Conservation (phyloP, 1,140 invertebrate genomes). For the Ephestia elutella region DNA sequence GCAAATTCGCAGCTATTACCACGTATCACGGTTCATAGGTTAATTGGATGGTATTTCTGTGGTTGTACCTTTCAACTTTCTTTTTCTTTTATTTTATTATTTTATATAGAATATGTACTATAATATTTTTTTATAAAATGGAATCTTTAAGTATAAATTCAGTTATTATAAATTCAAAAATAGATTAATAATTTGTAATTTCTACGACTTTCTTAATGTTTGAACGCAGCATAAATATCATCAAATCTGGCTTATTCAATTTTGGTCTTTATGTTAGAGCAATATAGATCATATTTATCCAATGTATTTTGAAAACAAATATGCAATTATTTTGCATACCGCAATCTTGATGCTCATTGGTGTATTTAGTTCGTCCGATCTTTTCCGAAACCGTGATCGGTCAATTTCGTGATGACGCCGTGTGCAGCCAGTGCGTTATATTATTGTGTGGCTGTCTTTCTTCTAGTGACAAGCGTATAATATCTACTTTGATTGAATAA, state of each 20-base stretch:
- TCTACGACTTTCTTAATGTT: not conserved
- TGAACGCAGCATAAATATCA: not conserved
- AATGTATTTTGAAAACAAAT: not conserved
- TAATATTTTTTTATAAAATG: too few relatives aligned
- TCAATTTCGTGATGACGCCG: slow-evolving; percentile 51
- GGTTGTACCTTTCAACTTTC: too few relatives aligned
- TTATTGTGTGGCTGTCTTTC: slow-evolving; percentile 60
- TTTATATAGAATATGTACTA: too few relatives aligned
- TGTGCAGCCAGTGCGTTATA: slow-evolving; percentile 69
- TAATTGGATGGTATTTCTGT: too few relatives aligned
- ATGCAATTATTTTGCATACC: not conserved
- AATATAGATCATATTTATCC: not conserved
- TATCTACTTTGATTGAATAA: slow-evolving; percentile 48
- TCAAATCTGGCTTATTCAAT: not conserved
- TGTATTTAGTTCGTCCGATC: slow-evolving; percentile 21
- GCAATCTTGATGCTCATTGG: not conserved
- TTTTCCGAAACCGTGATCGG: slow-evolving; percentile 40
- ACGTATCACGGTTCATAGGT: not conserved
- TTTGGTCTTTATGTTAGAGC: not conserved
- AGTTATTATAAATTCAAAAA: too few relatives aligned
- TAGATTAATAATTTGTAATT: not conserved
- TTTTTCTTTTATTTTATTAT: too few relatives aligned
- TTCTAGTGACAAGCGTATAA: slow-evolving; percentile 29
- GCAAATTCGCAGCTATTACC: not conserved
- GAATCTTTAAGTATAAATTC: too few relatives aligned